Percentiles rank a stretch among this genome's conserved stretches.
Evolutionary conservation across 2,888 invertebrate genomes (phyloP).

Genomic region (Blera fallax): DNA sequence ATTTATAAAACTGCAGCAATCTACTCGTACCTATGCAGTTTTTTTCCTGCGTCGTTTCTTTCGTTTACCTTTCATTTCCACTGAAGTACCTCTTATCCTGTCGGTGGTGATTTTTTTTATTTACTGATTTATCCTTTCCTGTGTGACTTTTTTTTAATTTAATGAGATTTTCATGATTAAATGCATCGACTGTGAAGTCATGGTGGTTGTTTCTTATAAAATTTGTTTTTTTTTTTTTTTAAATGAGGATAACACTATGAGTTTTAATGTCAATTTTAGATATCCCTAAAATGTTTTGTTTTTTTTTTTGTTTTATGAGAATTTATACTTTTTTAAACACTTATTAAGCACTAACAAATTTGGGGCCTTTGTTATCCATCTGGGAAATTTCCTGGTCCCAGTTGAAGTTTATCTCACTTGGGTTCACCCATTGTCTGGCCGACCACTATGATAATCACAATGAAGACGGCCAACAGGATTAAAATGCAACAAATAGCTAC

Average conservation of each 20-base stretch:
- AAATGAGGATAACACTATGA: background rate
- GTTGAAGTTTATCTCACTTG: constrained; percentile 83
- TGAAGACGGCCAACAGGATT: constrained; percentile 90
- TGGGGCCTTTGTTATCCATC: constrained; percentile 82
- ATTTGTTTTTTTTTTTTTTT: background rate
- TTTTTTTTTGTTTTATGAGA: background rate
- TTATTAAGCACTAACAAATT: constrained; percentile 78
- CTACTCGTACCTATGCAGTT: background rate
- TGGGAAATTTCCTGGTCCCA: constrained; percentile 82
- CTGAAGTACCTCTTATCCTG: constrained; percentile 7
- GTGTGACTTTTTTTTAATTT: constrained; percentile 2
- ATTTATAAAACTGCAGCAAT: background rate
- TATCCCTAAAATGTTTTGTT: constrained; percentile 24
- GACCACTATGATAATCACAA: constrained; percentile 90
- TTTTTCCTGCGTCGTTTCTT: constrained; percentile 44
- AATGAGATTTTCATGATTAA: constrained; percentile 13
- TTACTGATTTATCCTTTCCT: background rate
- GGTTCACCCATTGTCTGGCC: constrained; percentile 89
- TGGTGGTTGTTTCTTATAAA: background rate
- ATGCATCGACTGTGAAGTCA: constrained; percentile 12
- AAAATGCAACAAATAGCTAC: constrained; percentile 92
- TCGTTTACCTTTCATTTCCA: constrained; percentile 29
- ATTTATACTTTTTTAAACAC: background rate
- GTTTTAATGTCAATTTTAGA: constrained; percentile 1
- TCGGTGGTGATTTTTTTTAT: constrained; percentile 44